phyloP scores from a whole-genome alignment of 2,797 vertebrate species.

The Neopelma chrysocephalum region DNA sequence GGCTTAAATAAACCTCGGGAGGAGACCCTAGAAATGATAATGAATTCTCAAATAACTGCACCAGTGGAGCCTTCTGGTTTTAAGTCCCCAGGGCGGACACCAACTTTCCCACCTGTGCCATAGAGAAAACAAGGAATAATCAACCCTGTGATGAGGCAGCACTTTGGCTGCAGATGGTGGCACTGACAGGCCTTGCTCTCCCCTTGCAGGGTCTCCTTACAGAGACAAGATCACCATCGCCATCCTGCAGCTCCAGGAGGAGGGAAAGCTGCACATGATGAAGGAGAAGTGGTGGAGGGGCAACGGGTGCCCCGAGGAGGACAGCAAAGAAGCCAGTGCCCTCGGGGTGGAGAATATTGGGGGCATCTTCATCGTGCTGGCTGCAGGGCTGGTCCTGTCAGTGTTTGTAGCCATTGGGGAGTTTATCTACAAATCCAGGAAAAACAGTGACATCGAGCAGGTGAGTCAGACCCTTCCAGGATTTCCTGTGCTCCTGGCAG shows the following conservation, averaged over 20 bases:
- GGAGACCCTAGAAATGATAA: not conserved
- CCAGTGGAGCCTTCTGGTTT: not conserved
- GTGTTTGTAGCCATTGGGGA: constrained; percentile 98
- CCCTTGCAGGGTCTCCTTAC: constrained; percentile 89
- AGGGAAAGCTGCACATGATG: constrained; percentile 98
- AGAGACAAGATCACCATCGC: constrained; percentile 97
- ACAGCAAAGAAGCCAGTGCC: constrained; percentile 96
- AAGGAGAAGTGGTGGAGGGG: constrained; percentile 99
- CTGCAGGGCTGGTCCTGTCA: constrained; percentile 94
- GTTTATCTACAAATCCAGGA: constrained; percentile 95
- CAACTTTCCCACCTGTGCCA: not conserved
- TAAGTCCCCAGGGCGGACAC: not conserved
- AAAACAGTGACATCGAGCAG: constrained; percentile 92
- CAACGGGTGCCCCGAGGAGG: constrained; percentile 95
- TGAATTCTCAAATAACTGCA: not conserved
- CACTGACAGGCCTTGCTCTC: not conserved
- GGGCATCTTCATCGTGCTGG: constrained; percentile 98
- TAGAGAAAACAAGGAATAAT: not conserved
- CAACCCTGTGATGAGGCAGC: not conserved
- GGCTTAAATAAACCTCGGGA: constrained; percentile 19
- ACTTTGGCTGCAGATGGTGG: not conserved
- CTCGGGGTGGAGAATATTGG: constrained; percentile 97
- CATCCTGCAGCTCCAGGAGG: constrained; percentile 96
- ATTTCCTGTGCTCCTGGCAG: not conserved
- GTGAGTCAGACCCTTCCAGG: constrained; percentile 75